Base-by-base conservation (phyloP, 2,113 vertebrate species). In the Pogona vitticeps region DNA sequence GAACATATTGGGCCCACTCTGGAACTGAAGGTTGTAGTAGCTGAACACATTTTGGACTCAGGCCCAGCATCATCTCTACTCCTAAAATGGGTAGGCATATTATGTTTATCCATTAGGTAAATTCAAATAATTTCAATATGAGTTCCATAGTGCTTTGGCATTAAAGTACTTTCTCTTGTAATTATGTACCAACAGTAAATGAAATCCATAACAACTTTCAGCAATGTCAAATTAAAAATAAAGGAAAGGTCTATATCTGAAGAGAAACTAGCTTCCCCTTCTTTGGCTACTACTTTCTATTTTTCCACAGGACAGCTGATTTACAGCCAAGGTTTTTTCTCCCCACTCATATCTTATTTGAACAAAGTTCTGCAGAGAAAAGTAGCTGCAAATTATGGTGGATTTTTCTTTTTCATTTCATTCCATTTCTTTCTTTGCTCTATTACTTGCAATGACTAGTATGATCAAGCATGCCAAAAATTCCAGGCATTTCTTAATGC, bases 401-500 rank as follows among this genome's bases (percentile, higher is more conserved):
- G 5, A 5, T 52, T 52, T 52, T 52, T 52, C 46, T 52, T 52
- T 52, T 52, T 52, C 46, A 52, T 52, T 52, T 52, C 46, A 5
- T n/a, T n/a, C n/a, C n/a, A n/a, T n/a, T 52, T 52, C 46, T 13
- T 77, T 86, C 46, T 36, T 78, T 76, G 82, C 0, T 86, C 72
- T 80, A 1, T 73, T 90, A 28, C 33, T 72, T 82, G 73, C 73
- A 3, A 83, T 68, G 82, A 58, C 52, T 76, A 80, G 33, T 81
- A 33, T 33, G 86, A 70, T 71, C 20, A 78, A 70, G 71, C 36
- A 59, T 88, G 75, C 81, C 81, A 83, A 83, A 71, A 83, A 88
- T 83, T 61, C 75, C 82, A 87, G 59, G n/a, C 75, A 76, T n/a
- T 23, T 91, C 80, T 76, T 85, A 61, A 87, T 84, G 3, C 58